These are phyloP conservation scores for Columbina picui DNA, from an alignment of 2,113 vertebrate species.

Conservation along the genomic window DNA sequence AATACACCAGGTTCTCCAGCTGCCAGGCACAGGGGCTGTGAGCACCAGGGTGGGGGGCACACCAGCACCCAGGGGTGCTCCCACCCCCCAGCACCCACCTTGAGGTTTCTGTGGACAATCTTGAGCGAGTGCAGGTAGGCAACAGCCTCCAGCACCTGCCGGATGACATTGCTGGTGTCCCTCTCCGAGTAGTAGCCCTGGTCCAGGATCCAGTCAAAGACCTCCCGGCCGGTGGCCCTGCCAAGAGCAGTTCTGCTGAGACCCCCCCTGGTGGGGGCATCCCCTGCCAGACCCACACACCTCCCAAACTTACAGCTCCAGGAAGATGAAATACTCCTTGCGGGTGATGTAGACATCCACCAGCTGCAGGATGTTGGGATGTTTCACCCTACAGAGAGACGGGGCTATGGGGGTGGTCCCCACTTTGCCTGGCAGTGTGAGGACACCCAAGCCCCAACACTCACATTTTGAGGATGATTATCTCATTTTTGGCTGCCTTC, in stretches of 20 bases:
- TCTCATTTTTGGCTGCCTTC: conserved; percentile 98
- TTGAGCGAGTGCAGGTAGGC: conserved; percentile 95
- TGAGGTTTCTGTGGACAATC: conserved; percentile 97
- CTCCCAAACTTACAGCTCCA: conserved; percentile 91
- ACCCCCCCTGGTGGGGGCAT: too few relatives aligned
- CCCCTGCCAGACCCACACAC: rapidly evolving
- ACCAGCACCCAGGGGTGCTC: not conserved
- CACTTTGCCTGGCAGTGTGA: not conserved
- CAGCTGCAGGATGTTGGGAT: conserved; percentile 94
- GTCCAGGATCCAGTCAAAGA: conserved; percentile 99
- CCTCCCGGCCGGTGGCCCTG: conserved; percentile 96
- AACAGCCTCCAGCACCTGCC: conserved; percentile 96
- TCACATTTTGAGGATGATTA: conserved; percentile 97
- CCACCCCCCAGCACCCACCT: conserved; percentile 74
- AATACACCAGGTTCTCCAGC: conserved; percentile 98
- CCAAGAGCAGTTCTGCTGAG: not conserved
- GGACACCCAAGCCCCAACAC: not conserved
- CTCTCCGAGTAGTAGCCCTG: conserved; percentile 97
- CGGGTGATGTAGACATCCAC: conserved; percentile 97
- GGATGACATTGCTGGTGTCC: conserved; percentile 97
- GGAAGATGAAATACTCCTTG: conserved; percentile 97
- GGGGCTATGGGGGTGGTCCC: not conserved
- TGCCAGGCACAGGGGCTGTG: not conserved
- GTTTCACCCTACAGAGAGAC: conserved; percentile 87
- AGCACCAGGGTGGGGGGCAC: not conserved